phyloP scores from a whole-genome alignment of 2,797 vertebrate species.

The Chrysocyon brachyurus region DNA sequence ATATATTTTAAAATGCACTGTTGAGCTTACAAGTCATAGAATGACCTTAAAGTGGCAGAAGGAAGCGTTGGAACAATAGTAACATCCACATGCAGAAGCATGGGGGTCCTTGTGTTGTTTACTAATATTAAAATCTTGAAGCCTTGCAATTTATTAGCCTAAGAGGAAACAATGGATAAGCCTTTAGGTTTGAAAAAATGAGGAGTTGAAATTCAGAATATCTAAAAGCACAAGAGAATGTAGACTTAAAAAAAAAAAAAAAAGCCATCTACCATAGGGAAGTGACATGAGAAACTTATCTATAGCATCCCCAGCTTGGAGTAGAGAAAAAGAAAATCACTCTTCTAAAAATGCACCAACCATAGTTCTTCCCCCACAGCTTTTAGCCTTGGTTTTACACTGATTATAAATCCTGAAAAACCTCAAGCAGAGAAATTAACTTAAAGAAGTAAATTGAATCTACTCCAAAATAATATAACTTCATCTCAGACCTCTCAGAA shows the following conservation, averaged over 20 bases:
- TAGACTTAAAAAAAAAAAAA: neutral
- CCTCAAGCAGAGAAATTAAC: neutral
- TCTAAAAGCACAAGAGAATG: neutral
- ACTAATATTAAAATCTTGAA: neutral
- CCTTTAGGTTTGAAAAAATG: neutral
- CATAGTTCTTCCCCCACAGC: too few relatives aligned
- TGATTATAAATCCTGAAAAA: neutral
- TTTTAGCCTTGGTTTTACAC: conserved; percentile 2
- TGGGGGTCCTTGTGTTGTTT: neutral
- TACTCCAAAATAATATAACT: conserved; percentile 51
- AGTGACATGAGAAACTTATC: neutral
- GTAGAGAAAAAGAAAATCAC: conserved; percentile 3
- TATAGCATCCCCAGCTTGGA: neutral
- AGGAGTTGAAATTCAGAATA: neutral
- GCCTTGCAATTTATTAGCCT: neutral
- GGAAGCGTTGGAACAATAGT: neutral
- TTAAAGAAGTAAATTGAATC: conserved; percentile 29
- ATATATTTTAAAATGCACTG: neutral
- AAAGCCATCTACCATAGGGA: neutral
- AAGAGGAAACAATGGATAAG: neutral
- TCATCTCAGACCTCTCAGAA: conserved; percentile 6
- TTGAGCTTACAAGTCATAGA: neutral
- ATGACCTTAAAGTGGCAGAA: neutral
- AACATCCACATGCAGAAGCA: neutral
- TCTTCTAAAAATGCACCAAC: neutral